These are phyloP conservation scores for Taxidea taxus DNA, from an alignment of 2,113 vertebrate genomes.

Conservation along the genomic window DNA sequence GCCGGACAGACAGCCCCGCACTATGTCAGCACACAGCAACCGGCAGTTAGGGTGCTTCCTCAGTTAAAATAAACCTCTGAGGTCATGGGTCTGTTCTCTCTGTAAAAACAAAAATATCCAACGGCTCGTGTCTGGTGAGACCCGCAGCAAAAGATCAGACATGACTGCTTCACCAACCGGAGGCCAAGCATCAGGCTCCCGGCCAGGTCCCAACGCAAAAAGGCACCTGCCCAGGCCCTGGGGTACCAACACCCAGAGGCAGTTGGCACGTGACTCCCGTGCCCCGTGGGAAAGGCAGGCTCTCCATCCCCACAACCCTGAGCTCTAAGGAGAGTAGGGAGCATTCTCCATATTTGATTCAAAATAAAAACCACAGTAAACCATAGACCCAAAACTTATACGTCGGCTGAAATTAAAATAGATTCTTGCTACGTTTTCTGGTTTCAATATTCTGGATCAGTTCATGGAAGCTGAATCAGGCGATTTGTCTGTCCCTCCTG, in stretches of 20 bases:
- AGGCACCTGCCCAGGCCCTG: not conserved
- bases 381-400: constrained; percentile 64
- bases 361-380: constrained; percentile 71
- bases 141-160: not conserved
- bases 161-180: constrained; percentile 16
- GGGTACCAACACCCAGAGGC: not conserved
- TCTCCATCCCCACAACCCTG: not conserved
- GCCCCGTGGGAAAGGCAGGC: not conserved
- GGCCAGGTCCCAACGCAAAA: not conserved
- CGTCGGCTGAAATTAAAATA: constrained; percentile 77
- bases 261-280: not conserved
- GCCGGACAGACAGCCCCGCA: not conserved
- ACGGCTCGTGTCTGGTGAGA: not conserved
- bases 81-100: constrained; percentile 44
- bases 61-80: constrained; percentile 55
- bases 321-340: constrained; percentile 34
- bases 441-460: constrained; percentile 69
- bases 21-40: not conserved
- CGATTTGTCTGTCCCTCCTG: constrained; percentile 55
- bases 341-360: constrained; percentile 61
- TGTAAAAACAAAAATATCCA: constrained; percentile 61
- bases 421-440: constrained; percentile 73
- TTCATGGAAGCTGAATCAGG: constrained; percentile 66
- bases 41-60: not conserved
- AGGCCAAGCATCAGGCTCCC: not conserved